Evolutionary conservation across 2,113 vertebrate genomes (phyloP), one percentile per base, ranked within the genome.

Genomic region (Caranx melampygus): DNA sequence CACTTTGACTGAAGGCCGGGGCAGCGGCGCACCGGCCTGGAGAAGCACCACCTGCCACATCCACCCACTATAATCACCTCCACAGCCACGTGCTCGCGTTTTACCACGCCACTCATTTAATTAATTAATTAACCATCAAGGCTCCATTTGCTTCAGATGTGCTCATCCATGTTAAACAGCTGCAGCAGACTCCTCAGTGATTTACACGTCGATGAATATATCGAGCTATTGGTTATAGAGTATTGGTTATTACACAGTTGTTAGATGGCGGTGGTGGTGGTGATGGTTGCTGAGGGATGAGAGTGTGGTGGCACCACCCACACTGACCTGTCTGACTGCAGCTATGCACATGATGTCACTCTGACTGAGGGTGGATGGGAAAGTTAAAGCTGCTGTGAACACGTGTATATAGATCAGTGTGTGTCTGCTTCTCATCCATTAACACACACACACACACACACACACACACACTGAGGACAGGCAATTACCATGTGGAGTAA

Each of bases 261-360:
- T 64, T 4, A 18, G 6, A 73, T 40, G 26, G 26, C 26, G 26
- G 26, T 26, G 26, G 26, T 26, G 26, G 26, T 26, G 26, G 0
- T 26, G 26, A 47, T 13, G 40, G 7, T 7, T 64, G 34, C 13
- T 14, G 26, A 20, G 2, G 40, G 40, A 57, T 72, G 9, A 62
- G 3, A 72, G 51, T 18, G 42, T 69, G 63, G 68, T 37, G 72
- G 49, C 84, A 59, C 76, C 80, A 75, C 80, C 84, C 84, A 40
- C 45, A 20, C 14, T 21, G 37, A 37, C 59, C 44, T 34, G 37
- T 61, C 40, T 67, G 65, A 40, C 65, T 79, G 69, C 58, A 45
- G 68, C 61, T 8, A 58, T 26, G 64, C 54, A 18, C 52, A 75
- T 82, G 75, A 83, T 68, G 61, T 82, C 75, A 79, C 61, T 54